These are phyloP conservation scores for Leptopterna dolabrata DNA, from an alignment of 2,888 invertebrate species.

Conservation along the genomic window DNA sequence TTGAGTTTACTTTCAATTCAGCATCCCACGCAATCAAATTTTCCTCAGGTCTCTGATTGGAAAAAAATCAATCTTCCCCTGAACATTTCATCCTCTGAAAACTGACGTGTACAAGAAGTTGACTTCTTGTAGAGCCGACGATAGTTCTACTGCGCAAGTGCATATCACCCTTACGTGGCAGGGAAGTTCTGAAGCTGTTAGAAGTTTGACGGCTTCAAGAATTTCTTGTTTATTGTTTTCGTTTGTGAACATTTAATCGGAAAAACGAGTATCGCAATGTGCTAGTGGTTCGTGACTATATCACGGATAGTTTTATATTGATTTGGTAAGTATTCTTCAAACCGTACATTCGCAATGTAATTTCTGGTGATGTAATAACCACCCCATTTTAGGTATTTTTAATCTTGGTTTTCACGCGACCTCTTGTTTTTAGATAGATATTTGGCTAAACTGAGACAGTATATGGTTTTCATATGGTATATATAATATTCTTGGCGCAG, in stretches of 20 bases:
- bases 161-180: conserved; percentile 74
- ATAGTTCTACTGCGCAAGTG: conserved; percentile 69
- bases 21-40: neutral
- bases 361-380: neutral
- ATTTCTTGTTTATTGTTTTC: neutral
- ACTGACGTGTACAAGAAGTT: conserved; percentile 9
- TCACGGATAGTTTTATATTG: neutral
- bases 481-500: too few species aligned
- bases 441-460: too few species aligned
- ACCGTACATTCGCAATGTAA: neutral
- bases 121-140: neutral
- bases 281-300: neutral
- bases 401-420: neutral
- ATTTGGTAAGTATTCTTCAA: neutral
- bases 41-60: neutral
- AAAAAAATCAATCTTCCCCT: neutral
- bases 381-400: conserved; percentile 1
- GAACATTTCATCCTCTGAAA: neutral
- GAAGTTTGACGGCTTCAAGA: conserved; percentile 28
- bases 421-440: neutral
- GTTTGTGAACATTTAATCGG: neutral
- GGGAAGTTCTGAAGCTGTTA: conserved; percentile 38
- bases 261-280: neutral
- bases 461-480: too few species aligned
- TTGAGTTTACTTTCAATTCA: neutral